Percentiles rank a stretch among this genome's conserved stretches.
These are phyloP conservation scores for Agelaius tricolor DNA, from an alignment of 2,113 vertebrate genomes.

Conservation along the genomic window DNA sequence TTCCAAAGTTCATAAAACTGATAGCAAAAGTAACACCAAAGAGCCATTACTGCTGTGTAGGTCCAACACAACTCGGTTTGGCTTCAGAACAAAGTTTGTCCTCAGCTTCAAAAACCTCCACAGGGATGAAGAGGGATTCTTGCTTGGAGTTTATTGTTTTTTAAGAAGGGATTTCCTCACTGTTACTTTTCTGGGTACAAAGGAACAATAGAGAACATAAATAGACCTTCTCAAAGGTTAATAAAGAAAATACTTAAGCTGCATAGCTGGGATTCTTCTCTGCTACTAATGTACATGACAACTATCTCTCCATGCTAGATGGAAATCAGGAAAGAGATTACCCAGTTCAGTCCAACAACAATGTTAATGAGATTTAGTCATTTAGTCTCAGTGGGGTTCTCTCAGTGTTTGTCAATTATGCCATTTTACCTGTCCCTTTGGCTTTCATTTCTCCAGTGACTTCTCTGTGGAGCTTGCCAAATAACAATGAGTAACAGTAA, in stretches of 20 bases:
- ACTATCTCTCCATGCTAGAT: neutral
- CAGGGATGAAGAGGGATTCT: neutral
- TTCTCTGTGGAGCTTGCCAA: neutral
- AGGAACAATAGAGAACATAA: constrained; percentile 2
- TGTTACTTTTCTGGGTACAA: neutral
- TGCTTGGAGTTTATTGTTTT: neutral
- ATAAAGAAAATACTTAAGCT: constrained; percentile 9
- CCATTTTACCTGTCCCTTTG: constrained; percentile 42
- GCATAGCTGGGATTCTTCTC: neutral
- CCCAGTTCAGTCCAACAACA: neutral
- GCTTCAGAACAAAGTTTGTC: neutral
- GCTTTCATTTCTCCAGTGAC: constrained; percentile 32
- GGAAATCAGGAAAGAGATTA: neutral
- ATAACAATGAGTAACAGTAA: neutral
- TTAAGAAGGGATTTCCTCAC: neutral
- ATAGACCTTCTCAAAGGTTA: neutral
- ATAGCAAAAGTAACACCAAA: neutral
- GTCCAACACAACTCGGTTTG: neutral
- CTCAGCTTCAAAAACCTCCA: neutral
- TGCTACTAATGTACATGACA: neutral
- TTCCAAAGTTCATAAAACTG: neutral
- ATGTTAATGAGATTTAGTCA: constrained; percentile 2
- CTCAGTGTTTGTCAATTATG: neutral
- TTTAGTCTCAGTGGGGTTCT: neutral
- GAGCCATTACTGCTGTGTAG: neutral